Evolutionary conservation across 2,113 vertebrate genomes (phyloP), one percentile per base, ranked within the genome.

Genomic region (Stigmatopora argus): DNA sequence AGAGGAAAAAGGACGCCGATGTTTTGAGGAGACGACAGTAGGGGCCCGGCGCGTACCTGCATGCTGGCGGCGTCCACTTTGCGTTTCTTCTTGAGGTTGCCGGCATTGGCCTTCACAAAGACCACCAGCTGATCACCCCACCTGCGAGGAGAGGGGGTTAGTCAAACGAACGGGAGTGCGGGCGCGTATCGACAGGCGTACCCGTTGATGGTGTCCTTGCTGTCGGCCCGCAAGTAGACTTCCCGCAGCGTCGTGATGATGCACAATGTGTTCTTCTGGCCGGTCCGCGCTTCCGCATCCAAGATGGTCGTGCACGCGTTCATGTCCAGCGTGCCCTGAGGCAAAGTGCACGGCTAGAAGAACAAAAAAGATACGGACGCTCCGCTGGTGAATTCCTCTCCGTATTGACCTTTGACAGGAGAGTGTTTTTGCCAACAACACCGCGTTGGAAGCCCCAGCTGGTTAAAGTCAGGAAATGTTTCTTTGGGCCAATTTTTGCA

Each of bases 301-400:
- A 56, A 34, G 64, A 91, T 73, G 63, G 85, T 80, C 2, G 80
- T 72, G 44, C 87, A 87, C 69, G 80, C 64, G 13, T 77, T 87
- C 82, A 91, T 62, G 76, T 89, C 85, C 60, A 89, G 70, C 0
- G 78, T 86, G 13, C 90, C 90, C 77, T 91, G 90, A 0, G 90
- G 90, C 67, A 91, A 59, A 14, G 90, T 90, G 80, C 86, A 86
- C 1, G 70, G 78, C 90, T 90, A 78, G 8, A 51, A 66, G 61
- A 2, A 10, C 51, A 13, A 73, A 57, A 55, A 62, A 69, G 38
- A 41, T 41, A 31, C 3, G 1, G 38, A 1, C 4, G 38, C 38
- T 41, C 38, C 38, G 38, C 38, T 10, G 38, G 38, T 41, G 38
- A 8, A 41, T 41, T 41, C 38, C 38, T 10, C 38, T 41, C 9